phyloP scores from a whole-genome alignment of 2,113 vertebrate genomes.

The Hassar affinis region DNA sequence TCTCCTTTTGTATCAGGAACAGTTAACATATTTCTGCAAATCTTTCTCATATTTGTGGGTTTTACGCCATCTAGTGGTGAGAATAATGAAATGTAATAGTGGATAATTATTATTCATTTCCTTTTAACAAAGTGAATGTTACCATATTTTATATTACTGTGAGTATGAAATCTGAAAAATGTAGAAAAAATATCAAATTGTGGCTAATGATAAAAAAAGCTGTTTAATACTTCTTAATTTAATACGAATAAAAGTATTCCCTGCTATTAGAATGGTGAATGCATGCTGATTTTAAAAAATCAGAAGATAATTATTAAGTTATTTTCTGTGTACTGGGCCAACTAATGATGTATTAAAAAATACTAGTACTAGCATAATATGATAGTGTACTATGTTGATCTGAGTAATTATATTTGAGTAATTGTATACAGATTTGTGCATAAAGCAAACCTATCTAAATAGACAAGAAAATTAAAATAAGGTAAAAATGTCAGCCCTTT shows the following conservation, averaged over 20 bases:
- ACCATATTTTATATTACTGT: too few relatives aligned
- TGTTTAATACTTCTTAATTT: background rate
- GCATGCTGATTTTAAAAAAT: background rate
- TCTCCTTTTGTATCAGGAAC: background rate
- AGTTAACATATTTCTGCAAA: background rate
- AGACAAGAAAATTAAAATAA: background rate
- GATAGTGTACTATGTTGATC: background rate
- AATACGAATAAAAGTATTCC: background rate
- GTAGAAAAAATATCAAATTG: background rate
- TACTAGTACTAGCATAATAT: too few relatives aligned
- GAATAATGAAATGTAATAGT: background rate
- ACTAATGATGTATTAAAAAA: background rate
- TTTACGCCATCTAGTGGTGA: slow-evolving; percentile 1
- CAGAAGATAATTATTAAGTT: background rate
- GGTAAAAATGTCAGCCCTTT: background rate
- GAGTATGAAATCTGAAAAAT: background rate
- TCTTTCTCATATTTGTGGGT: background rate
- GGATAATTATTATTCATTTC: background rate
- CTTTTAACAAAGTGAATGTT: background rate
- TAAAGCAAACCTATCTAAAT: background rate
- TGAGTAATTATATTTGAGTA: background rate
- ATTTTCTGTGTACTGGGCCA: background rate
- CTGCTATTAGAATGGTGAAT: background rate
- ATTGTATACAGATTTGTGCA: background rate
- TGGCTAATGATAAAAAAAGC: background rate